Evolutionary conservation across 2,797 vertebrate genomes (phyloP).

Genomic region (Corythornis leucogaster): DNA sequence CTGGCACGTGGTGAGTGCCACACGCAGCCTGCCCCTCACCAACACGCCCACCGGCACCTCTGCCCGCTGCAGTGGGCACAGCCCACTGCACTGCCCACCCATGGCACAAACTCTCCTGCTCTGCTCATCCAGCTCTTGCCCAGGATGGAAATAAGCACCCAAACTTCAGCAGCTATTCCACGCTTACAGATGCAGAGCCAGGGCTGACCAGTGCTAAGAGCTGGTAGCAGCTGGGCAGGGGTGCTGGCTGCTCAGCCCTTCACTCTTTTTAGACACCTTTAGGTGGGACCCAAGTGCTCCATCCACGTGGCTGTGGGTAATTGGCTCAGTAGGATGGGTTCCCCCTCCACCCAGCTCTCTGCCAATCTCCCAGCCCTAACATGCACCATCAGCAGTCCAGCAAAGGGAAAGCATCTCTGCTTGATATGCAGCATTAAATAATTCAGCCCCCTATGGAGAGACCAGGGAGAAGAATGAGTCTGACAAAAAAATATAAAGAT

Average conservation of each 20-base stretch:
- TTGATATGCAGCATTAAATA: neutral
- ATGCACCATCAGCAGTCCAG: neutral
- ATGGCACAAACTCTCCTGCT: neutral
- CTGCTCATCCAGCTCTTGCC: neutral
- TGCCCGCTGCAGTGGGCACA: neutral
- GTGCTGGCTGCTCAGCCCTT: neutral
- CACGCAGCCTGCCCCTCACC: neutral
- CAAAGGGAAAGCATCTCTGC: neutral
- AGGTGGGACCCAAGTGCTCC: accelerated
- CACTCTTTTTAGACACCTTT: neutral
- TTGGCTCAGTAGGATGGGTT: neutral
- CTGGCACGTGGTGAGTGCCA: neutral
- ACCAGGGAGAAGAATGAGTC: neutral
- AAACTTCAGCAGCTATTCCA: accelerated
- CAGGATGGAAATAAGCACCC: accelerated
- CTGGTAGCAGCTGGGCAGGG: neutral
- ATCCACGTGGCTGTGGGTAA: neutral
- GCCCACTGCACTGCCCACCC: accelerated
- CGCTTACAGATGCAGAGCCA: accelerated
- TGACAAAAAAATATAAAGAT: constrained; percentile 33
- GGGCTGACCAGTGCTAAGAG: neutral
- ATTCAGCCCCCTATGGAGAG: constrained; percentile 23
- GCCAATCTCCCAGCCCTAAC: neutral
- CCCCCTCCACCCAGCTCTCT: neutral
- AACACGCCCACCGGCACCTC: accelerated